Conservation (phyloP, 64 coral and sea anemone genomes). For the Pachyseris speciosa region DNA sequence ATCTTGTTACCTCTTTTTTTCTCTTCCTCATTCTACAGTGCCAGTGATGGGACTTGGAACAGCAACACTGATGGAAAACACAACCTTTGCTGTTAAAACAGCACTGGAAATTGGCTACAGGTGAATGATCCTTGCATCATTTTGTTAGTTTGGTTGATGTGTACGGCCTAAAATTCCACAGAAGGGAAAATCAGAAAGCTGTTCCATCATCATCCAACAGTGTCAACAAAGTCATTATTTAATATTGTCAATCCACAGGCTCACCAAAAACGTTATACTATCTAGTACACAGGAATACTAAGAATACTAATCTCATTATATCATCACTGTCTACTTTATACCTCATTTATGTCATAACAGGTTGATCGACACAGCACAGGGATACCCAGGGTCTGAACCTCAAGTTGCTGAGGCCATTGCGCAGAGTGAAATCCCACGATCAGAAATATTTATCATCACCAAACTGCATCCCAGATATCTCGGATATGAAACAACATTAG, state of each 20-base stretch:
- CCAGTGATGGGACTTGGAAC: slow-evolving; percentile 97
- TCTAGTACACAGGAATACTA: too few species aligned
- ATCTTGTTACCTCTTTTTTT: neutral
- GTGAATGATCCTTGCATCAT: slow-evolving; percentile 21
- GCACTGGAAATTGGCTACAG: slow-evolving; percentile 79
- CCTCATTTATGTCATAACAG: too few species aligned
- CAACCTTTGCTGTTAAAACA: slow-evolving; percentile 75
- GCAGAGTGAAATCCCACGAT: slow-evolving; percentile 76
- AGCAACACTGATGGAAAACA: slow-evolving; percentile 78
- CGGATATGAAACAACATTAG: slow-evolving; percentile 84
- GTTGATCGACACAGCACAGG: slow-evolving; percentile 96
- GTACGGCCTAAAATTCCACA: too few species aligned
- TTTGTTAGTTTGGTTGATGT: too few species aligned
- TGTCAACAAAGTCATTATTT: too few species aligned
- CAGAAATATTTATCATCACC: slow-evolving; percentile 93
- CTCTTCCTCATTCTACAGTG: slow-evolving; percentile 40
- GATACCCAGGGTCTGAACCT: slow-evolving; percentile 73
- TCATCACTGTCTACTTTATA: too few species aligned
- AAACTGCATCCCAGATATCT: slow-evolving; percentile 90
- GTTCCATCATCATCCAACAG: too few species aligned
- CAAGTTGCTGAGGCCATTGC: slow-evolving; percentile 77
- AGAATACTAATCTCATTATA: too few species aligned
- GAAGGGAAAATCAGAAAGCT: too few species aligned
- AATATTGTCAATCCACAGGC: too few species aligned
- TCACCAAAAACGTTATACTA: too few species aligned